These are phyloP conservation scores for Scomber japonicus DNA, from an alignment of 2,113 vertebrate species.

Conservation along the genomic window DNA sequence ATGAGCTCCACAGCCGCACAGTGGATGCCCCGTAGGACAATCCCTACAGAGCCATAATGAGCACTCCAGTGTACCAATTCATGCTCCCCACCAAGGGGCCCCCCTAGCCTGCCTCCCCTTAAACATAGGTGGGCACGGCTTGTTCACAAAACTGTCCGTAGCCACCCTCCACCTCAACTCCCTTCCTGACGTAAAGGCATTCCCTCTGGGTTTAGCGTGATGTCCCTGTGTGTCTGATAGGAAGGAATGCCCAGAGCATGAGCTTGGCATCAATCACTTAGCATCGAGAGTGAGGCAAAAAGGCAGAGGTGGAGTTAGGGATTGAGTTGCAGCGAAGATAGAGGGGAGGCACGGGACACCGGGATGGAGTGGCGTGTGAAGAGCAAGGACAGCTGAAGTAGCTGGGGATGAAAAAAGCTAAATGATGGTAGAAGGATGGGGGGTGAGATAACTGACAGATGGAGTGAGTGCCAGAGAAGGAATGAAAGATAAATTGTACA, in stretches of 20 bases:
- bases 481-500: constrained; percentile 64
- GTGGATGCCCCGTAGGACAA: constrained; percentile 82
- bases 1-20: constrained; percentile 85
- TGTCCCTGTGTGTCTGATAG: constrained; percentile 53
- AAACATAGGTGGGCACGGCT: constrained; percentile 81
- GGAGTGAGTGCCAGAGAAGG: constrained; percentile 60
- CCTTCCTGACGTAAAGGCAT: constrained; percentile 61
- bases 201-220: constrained; percentile 66
- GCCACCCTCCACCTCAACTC: constrained; percentile 62
- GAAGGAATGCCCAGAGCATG: constrained; percentile 74
- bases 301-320: constrained; percentile 63
- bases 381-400: constrained; percentile 67
- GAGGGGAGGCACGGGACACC: constrained; percentile 46
- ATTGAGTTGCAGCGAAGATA: constrained; percentile 68
- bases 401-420: constrained; percentile 63
- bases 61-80: constrained; percentile 84
- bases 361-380: constrained; percentile 63
- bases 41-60: constrained; percentile 86
- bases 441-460: constrained; percentile 69
- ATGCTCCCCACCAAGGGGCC: constrained; percentile 77
- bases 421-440: constrained; percentile 64
- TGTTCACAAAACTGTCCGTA: constrained; percentile 62
- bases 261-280: constrained; percentile 74
- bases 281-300: constrained; percentile 53
- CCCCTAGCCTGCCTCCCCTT: constrained; percentile 70